Percentiles rank a stretch among this genome's conserved stretches.
Conservation (phyloP, 2,113 vertebrate species). For the Calyptomena viridis region DNA sequence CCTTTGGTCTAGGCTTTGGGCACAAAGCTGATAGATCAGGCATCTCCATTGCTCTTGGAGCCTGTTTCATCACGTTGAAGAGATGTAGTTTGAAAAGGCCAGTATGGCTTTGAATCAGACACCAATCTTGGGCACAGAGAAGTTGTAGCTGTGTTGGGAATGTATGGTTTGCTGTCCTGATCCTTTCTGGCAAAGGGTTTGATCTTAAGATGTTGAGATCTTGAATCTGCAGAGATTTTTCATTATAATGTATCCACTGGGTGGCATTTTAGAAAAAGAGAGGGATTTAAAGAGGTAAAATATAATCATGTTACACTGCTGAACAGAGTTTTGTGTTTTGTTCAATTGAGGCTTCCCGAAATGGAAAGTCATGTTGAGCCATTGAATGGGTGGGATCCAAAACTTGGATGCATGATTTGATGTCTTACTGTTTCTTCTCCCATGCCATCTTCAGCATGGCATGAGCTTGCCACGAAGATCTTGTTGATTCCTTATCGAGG, state of each 20-base stretch:
- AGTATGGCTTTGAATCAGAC: background rate
- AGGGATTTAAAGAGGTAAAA: background rate
- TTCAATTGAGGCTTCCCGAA: background rate
- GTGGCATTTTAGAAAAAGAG: background rate
- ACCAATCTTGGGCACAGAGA: background rate
- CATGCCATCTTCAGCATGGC: background rate
- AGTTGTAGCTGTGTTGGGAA: background rate
- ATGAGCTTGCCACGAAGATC: too few relatives aligned
- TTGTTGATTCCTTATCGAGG: background rate
- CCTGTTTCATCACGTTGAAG: background rate
- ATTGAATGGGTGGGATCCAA: background rate
- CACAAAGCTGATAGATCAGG: background rate
- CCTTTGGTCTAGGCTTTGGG: background rate
- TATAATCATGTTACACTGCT: background rate
- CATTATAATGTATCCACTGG: background rate
- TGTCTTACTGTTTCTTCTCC: background rate
- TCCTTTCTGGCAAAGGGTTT: background rate
- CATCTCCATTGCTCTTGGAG: background rate
- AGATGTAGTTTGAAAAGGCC: background rate
- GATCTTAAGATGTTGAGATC: background rate
- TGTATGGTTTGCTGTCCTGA: background rate
- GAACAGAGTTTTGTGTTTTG: background rate
- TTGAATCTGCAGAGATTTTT: background rate
- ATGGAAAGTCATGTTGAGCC: background rate
- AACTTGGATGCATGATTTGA: background rate